phyloP scores from a whole-genome alignment of 2,797 vertebrate genomes.

The Picus viridis region DNA sequence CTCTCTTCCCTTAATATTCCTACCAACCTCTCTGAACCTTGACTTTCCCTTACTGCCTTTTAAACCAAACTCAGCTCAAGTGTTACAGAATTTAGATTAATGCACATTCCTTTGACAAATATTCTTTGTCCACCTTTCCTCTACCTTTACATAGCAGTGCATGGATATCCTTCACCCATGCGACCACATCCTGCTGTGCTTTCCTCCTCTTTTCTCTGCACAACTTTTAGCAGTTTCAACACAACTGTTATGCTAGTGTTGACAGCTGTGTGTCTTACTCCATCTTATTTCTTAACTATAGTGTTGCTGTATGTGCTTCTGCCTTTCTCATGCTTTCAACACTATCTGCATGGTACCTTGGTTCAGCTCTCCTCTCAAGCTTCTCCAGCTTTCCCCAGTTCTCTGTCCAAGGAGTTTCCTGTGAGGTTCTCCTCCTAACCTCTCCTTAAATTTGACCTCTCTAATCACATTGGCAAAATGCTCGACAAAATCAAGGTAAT shows the following conservation, averaged over 20 bases:
- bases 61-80: not conserved
- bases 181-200: not conserved
- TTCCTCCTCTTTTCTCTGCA: not conserved
- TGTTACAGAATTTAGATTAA: not conserved
- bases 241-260: not conserved
- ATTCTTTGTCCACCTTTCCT: rapidly evolving
- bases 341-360: not conserved
- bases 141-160: not conserved
- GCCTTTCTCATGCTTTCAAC: not conserved
- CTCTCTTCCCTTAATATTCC: not conserved
- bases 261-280: not conserved
- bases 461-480: not conserved
- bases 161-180: not conserved
- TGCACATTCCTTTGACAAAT: not conserved
- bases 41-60: not conserved
- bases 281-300: not conserved
- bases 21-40: not conserved
- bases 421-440: not conserved
- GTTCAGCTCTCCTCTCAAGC: not conserved
- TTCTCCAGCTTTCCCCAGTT: not conserved
- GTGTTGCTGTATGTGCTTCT: not conserved
- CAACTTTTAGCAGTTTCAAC: not conserved
- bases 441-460: not conserved
- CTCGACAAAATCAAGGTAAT: not conserved
- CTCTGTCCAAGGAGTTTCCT: not conserved